Evolutionary conservation across 2,797 vertebrate genomes (phyloP).

Genomic region (Myripristis jacobus): DNA sequence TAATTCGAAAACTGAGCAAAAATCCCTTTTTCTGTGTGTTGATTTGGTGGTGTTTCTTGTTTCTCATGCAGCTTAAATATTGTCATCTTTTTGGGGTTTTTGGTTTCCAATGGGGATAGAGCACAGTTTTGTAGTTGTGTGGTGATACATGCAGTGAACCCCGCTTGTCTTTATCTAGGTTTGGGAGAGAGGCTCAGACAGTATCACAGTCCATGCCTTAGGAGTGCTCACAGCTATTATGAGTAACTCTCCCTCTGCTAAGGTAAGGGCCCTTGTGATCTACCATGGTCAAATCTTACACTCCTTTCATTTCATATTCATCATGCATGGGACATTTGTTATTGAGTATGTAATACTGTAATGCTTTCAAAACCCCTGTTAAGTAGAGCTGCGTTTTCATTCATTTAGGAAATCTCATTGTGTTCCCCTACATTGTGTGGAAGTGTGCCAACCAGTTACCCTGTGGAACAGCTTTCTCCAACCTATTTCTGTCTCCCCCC

Average conservation of each 20-base stretch:
- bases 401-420: constrained; percentile 39
- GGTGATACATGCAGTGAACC: constrained; percentile 13
- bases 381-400: constrained; percentile 36
- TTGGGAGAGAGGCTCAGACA: constrained; percentile 83
- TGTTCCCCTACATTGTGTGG: constrained; percentile 44
- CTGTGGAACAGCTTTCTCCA: constrained; percentile 51
- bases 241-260: constrained; percentile 93
- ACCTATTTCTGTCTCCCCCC: constrained; percentile 69
- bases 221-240: constrained; percentile 95
- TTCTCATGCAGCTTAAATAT: constrained; percentile 4
- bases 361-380: constrained; percentile 3
- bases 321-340: not conserved
- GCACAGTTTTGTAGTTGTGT: not conserved
- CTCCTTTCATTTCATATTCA: not conserved
- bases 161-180: constrained; percentile 80
- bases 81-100: not conserved
- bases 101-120: constrained; percentile 14
- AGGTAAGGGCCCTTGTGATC: constrained; percentile 82
- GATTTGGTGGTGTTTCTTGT: constrained; percentile 5
- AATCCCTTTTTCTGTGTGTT: constrained; percentile 16
- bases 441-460: constrained; percentile 69
- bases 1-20: constrained; percentile 5
- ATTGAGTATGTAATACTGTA: not conserved
- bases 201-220: constrained; percentile 93
- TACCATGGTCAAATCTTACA: not conserved